Percentiles rank a stretch among this genome's conserved stretches.
phyloP scores from a whole-genome alignment of 2,113 vertebrate genomes.

The Fukomys damarensis region DNA sequence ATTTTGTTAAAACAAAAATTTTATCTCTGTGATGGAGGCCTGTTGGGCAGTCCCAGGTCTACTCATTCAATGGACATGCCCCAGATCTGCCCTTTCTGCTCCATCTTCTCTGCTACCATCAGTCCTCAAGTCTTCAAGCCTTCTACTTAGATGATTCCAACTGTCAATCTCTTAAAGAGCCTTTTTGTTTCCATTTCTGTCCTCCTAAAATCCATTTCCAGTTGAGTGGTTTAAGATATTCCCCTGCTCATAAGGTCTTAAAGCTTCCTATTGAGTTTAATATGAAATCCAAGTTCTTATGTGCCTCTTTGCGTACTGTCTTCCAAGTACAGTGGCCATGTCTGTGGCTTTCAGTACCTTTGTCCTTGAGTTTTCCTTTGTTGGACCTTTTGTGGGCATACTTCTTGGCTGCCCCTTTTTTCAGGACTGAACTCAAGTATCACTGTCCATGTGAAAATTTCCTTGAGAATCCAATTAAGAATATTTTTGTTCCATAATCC shows the following conservation, averaged over 20 bases:
- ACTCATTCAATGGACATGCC: neutral
- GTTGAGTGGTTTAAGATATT: neutral
- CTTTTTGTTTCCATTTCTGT: neutral
- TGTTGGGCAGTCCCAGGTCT: neutral
- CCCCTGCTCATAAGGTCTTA: neutral
- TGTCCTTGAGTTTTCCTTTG: neutral
- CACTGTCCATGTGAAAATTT: neutral
- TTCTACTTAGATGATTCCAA: neutral
- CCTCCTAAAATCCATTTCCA: constrained; percentile 1
- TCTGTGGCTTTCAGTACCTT: neutral
- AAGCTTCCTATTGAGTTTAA: neutral
- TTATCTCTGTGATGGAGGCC: neutral
- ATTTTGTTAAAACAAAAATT: constrained; percentile 18
- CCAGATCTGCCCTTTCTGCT: neutral
- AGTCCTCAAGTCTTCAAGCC: neutral
- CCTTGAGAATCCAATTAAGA: neutral
- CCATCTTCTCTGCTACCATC: neutral
- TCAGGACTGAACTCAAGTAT: neutral
- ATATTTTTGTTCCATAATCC: neutral
- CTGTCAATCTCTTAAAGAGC: neutral
- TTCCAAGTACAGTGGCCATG: neutral
- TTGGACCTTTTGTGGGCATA: neutral
- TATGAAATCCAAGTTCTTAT: neutral
- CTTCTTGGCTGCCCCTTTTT: neutral
- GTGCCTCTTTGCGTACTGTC: neutral